phyloP scores from a whole-genome alignment of 2,888 invertebrate genomes.

The Pollenia griseotomentosa region DNA sequence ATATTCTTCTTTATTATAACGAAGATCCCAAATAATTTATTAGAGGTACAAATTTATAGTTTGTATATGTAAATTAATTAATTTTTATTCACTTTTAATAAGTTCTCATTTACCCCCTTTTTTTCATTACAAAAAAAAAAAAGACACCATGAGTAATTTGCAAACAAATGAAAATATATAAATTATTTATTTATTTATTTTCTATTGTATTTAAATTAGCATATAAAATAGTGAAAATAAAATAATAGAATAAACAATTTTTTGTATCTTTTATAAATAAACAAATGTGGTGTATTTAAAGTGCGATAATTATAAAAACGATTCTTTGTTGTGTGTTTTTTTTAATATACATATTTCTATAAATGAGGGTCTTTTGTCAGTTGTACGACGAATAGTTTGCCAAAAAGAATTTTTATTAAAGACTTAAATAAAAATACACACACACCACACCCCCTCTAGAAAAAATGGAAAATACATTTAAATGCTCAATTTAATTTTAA shows the following conservation, averaged over 20 bases:
- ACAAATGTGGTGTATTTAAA: conserved; percentile 9
- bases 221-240: conserved; percentile 35
- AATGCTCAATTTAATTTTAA: conserved; percentile 58
- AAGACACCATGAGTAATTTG: conserved; percentile 33
- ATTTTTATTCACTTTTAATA: neutral
- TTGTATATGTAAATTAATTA: conserved; percentile 3
- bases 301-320: conserved; percentile 21
- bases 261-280: conserved; percentile 34
- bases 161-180: conserved; percentile 28
- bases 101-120: neutral
- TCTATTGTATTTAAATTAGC: conserved; percentile 55
- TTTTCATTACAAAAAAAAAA: conserved; percentile 1
- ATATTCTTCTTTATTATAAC: neutral
- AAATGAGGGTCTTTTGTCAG: conserved; percentile 60
- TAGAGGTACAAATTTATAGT: conserved; percentile 4
- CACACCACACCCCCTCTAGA: neutral
- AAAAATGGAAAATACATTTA: conserved; percentile 7
- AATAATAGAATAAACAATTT: conserved; percentile 37
- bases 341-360: conserved; percentile 14
- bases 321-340: conserved; percentile 32
- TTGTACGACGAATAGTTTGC: neutral
- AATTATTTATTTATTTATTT: conserved; percentile 43
- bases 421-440: neutral
- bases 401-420: conserved; percentile 34
- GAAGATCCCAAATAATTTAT: neutral